A percentile compares a stretch with the other conserved stretches of the same genome.
phyloP scores from a whole-genome alignment of 2,113 vertebrate species.

The Dicerorhinus sumatrensis region DNA sequence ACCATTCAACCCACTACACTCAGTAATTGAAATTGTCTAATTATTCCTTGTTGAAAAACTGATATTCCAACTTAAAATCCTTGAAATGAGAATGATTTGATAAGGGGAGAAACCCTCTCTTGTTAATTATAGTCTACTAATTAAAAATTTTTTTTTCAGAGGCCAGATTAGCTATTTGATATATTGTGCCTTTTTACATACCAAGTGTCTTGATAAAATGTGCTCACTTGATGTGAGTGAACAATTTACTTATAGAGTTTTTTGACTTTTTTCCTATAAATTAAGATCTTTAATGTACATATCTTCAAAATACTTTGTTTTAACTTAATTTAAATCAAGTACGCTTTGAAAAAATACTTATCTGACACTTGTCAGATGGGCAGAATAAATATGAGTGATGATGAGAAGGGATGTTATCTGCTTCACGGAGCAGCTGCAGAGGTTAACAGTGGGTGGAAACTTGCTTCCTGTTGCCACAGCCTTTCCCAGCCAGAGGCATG shows the following conservation, averaged over 20 bases:
- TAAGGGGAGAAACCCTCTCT: not conserved
- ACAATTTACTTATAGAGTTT: not conserved
- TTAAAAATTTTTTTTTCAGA: not conserved
- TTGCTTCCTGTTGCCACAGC: not conserved
- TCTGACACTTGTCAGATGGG: not conserved
- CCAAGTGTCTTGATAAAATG: not conserved
- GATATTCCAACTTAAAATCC: not conserved
- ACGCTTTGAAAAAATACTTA: not conserved
- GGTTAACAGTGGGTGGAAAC: not conserved
- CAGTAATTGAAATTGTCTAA: not conserved
- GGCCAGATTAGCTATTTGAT: not conserved
- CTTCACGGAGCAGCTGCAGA: not conserved
- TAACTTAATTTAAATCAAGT: constrained; percentile 21
- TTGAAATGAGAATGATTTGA: constrained; percentile 31
- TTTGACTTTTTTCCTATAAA: not conserved
- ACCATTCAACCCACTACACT: not conserved
- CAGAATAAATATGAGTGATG: not conserved
- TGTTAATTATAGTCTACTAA: not conserved
- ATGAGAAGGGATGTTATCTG: not conserved
- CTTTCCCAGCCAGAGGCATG: not conserved
- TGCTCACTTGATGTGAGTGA: constrained; percentile 19
- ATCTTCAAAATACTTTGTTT: constrained; percentile 16
- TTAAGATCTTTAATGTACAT: constrained; percentile 14
- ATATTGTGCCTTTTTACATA: not conserved
- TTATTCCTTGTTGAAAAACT: not conserved